Base-by-base conservation (phyloP, 2,113 vertebrate species). In the Ranitomeya imitator region DNA sequence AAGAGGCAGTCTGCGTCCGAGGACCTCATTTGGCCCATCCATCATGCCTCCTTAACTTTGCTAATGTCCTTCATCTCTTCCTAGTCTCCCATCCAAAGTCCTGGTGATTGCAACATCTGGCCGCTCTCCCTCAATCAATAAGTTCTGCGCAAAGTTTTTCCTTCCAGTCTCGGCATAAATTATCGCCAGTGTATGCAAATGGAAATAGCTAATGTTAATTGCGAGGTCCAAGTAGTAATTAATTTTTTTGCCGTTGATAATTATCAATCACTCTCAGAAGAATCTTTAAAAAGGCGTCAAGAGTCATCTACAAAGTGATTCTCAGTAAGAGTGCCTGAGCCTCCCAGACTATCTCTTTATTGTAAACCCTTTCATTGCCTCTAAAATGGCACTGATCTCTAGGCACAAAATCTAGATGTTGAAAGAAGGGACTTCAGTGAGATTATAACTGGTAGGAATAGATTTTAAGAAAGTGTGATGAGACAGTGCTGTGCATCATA, bases 121-220 rank as follows among this genome's bases (percentile, higher is more conserved):
- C 87, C 54, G 87, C 71, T 79, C 87, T 89, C 87, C 87, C 87
- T 89, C 71, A 89, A 89, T 89, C 87, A 89, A 89, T 89, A 89
- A 21, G 87, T 85, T 85, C 87, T 84, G 21, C 31, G 31, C 55
- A 79, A 87, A 87, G 74, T 78, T 89, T 81, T 85, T 26, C 73
- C 61, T 89, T 85, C 82, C 55, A 85, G 82, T 52, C 87, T 74
- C 5, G 65, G 59, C 59, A 89, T 89, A 89, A 89, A 89, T 89
- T 89, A 89, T 89, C 82, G 73, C 37, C 60, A 60, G 57, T 69
- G 79, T 89, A 89, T 89, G 87, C 87, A 89, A 89, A 89, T 89
- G 60, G 73, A 57, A 82, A 84, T n/a, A 63, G 87, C 81, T 85
- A 89, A 89, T 85, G 87, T 85, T 89, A 89, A 89, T 89, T 89